Base-by-base conservation (phyloP, 2,113 vertebrate genomes). In the Oncorhynchus kisutch region DNA sequence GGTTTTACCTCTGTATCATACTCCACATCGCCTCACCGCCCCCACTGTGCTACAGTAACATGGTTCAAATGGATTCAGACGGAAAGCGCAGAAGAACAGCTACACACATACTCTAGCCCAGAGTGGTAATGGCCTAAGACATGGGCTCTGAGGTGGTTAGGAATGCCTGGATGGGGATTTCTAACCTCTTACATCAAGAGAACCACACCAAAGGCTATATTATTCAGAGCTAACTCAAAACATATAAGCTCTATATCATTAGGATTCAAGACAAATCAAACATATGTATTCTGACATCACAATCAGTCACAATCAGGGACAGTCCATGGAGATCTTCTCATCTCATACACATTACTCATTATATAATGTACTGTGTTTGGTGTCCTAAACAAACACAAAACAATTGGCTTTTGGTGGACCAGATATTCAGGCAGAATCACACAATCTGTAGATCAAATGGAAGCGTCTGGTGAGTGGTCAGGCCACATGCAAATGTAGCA, bases 1-100 rank as follows among this genome's bases (percentile, higher is more conserved):
- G 67, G 71, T 78, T 87, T 81, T 83, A 80, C 77, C 75, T 81
- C 57, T 2, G 70, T 84, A 72, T 74, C 72, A 51, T 22, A 78
- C 60, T 64, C 73, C 39, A 59, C 72, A 27, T 14, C 8, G 25
- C 24, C 34, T 62, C 14, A 39, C 67, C 73, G 68, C 64, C 64
- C 34, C 70, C 20, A 27, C 67, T 76, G 70, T 66, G 69, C 77
- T 20, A 70, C 78, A 27, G 29, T 57, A 5, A 20, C 71, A 12
- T 22, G 65, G 75, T 1, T 4, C 71, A 64, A 22, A 27, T 64
- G 49, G 51, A 75, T 73, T 34, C 34, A 8, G 65, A 69, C 70
- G 22, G 57, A 70, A 74, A 77, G 66, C 54, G 73, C 76, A 67
- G 67, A 68, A 54, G 20, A 77, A 65, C 9, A 24, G 68, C 20